Evolutionary conservation across 2,797 vertebrate genomes (phyloP), one percentile per base, ranked within the genome.

Genomic region (Cygnus olor): DNA sequence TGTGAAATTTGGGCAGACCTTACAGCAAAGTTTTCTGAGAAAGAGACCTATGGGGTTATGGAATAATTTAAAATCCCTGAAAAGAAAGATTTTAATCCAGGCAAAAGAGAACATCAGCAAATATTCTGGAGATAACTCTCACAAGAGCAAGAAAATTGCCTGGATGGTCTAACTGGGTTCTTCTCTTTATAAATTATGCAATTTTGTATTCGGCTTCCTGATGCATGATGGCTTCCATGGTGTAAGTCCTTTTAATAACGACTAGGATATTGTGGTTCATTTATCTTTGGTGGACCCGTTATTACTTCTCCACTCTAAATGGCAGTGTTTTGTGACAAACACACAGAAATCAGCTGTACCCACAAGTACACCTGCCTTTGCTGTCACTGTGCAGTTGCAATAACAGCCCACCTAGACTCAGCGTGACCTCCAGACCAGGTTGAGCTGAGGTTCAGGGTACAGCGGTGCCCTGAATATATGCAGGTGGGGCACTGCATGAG

Each of bases 1-100:
- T 79, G 78, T 71, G 76, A 96, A 95, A 93, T 89, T 85, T 94
- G 82, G 65, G 42, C 32, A 83, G 88, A 93, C 14, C 69, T 83
- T 85, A 76, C 42, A 84, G 72, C 42, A 88, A 90, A 72, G 15
- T 53, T 42, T 91, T 63, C 69, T 44, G 69, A 94, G 69, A 91
- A 74, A 68, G 60, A 80, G 70, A 92, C 54, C 54, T 85, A 5
- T n/a, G 21, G 24, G 24, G 42, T 9, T 70, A 70, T 9, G 4
- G 32, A 89, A 86, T 74, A 80, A 88, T 58, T 65, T 66, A 4
- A 87, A 81, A 65, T 49, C 42, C 22, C 20, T 60, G 36, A 71
- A 79, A 85, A 84, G 53, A 51, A 66, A 45, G 7, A 28, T 61
- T 82, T 85, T 30, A 78, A 85, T 22, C 49, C 65, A 84, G 54